A percentile compares a stretch with the other conserved stretches of the same genome.
Evolutionary conservation across 2,113 vertebrate species (phyloP).

Genomic region (Crotalus helleri): DNA sequence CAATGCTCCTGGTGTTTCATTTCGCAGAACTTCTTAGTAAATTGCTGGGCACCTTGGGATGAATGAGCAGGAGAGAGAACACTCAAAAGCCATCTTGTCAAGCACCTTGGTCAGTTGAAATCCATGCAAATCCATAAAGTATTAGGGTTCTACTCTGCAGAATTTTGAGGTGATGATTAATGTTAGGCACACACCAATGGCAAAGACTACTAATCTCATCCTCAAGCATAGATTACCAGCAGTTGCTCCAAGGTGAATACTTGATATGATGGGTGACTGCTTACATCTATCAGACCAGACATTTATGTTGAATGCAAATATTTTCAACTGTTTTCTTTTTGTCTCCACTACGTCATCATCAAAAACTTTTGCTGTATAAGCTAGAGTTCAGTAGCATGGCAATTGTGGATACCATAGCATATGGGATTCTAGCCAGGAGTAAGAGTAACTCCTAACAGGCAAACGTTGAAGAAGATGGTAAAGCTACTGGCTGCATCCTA

Average conservation of each 20-base stretch:
- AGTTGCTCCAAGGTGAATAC: background rate
- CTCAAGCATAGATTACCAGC: background rate
- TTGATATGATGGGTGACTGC: background rate
- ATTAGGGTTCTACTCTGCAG: background rate
- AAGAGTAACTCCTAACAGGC: background rate
- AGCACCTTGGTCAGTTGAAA: background rate
- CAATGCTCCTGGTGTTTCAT: background rate
- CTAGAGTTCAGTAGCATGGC: background rate
- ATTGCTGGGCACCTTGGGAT: background rate
- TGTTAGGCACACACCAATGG: background rate
- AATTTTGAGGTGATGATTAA: background rate
- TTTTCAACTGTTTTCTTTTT: background rate
- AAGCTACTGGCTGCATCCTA: background rate
- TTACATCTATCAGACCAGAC: background rate
- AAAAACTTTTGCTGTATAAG: background rate
- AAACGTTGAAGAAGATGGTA: background rate
- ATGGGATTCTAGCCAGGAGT: background rate
- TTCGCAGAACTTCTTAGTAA: background rate
- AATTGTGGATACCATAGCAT: background rate
- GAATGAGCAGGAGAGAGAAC: background rate
- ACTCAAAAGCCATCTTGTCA: background rate
- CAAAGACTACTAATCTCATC: background rate
- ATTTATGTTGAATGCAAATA: background rate
- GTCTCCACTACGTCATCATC: background rate
- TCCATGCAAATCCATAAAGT: background rate